Evolutionary conservation across 2,797 vertebrate species (phyloP), one percentile per base, ranked within the genome.

Genomic region (Pangasius djambal): DNA sequence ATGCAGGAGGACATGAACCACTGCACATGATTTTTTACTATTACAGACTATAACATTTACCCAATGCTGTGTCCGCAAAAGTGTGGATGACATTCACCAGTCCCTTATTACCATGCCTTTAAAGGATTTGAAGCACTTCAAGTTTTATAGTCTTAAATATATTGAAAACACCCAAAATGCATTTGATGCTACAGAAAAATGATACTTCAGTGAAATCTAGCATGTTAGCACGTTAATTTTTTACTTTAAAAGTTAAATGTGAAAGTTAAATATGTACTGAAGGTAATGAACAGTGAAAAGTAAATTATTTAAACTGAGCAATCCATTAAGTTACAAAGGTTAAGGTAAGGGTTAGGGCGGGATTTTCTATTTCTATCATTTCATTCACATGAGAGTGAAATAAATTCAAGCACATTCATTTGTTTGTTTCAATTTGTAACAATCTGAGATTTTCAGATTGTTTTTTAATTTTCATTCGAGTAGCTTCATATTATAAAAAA

Each of bases 31-130:
- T 31, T 55, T 82, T 83, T 83, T 69, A 34, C 83, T 6, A 31
- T 69, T 85, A 52, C n/a, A 25, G 31, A 70, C 48, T 83, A 15
- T 84, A 85, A 52, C 10, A 7, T 85, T 70, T 34, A 55, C 83
- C 83, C 37, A 65, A 70, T 70, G 48, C n/a, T 70, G 65, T 85
- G 65, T 55, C 65, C 0, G 15, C n/a, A 52, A 52, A 52, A 55
- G 31, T 70, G 65, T 28, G 16, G 48, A 37, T 55, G 83, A 85
- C 48, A 85, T 85, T 70, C n/a, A 85, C 50, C 65, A 70, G 65
- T 37, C 67, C 48, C 44, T 85, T 31, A 69, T 50, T 69, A 69
- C 16, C 13, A 22, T 69, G n/a, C 55, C 48, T 25, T 85, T 70
- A 52, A 52, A 70, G 48, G 63, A 4, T 28, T 82, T 59, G 4